Conservation (phyloP, 2,113 vertebrate species). For the Actenoides hombroni region DNA sequence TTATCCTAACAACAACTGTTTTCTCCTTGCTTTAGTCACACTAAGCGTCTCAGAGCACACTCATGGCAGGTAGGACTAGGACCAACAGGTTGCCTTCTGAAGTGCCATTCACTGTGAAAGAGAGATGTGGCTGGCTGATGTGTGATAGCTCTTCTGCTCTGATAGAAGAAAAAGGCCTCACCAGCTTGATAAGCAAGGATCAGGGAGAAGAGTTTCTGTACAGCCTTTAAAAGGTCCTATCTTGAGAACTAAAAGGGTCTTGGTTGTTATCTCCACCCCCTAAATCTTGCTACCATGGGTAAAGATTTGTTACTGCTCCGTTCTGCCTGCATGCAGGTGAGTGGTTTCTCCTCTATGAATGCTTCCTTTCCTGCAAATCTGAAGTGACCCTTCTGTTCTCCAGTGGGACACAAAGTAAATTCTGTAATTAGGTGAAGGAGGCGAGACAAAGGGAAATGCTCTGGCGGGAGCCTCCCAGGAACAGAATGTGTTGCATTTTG, state of each 20-base stretch:
- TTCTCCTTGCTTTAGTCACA: slow-evolving; percentile 3
- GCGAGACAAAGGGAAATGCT: slow-evolving; percentile 26
- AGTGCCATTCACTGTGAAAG: slow-evolving; percentile 22
- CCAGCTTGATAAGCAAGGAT: neutral
- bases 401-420: slow-evolving; percentile 16
- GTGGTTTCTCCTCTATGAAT: neutral
- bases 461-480: slow-evolving; percentile 42
- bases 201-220: neutral
- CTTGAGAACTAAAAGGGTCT: neutral
- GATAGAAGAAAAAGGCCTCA: neutral
- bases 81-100: slow-evolving; percentile 29
- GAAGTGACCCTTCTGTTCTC: slow-evolving; percentile 11
- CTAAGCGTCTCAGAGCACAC: neutral
- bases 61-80: neutral
- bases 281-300: neutral
- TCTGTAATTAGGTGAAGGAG: slow-evolving; percentile 36
- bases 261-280: neutral
- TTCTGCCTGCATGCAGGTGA: neutral
- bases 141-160: neutral
- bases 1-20: neutral
- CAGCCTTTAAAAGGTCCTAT: neutral
- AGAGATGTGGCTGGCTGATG: neutral
- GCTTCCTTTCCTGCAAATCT: neutral
- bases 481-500: slow-evolving; percentile 61
- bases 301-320: neutral